A percentile compares a stretch with the other conserved stretches of the same genome.
phyloP scores from a whole-genome alignment of 1,140 invertebrate species.

The Zaprionus africanus region DNA sequence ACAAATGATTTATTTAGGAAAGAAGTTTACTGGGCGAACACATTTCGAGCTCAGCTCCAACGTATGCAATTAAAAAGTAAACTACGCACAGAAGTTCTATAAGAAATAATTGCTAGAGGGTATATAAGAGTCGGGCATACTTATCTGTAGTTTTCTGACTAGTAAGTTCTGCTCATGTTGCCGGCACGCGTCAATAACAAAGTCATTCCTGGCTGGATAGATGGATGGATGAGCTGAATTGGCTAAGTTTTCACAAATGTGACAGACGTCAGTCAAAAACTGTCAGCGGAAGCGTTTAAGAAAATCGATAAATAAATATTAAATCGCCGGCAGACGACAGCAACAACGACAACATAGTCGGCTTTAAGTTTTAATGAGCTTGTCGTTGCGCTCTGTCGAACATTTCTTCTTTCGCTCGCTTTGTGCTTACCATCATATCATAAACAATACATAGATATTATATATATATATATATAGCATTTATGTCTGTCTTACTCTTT shows the following conservation, averaged over 20 bases:
- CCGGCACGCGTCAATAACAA: conserved; percentile 33
- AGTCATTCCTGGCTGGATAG: conserved; percentile 13
- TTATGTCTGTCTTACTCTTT: neutral
- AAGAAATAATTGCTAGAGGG: neutral
- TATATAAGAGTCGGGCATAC: neutral
- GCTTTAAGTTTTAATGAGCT: conserved; percentile 51
- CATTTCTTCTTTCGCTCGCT: conserved; percentile 28
- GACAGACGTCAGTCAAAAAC: conserved; percentile 71
- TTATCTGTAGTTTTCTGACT: no score
- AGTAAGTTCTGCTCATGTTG: neutral
- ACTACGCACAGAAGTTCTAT: no score
- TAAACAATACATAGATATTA: neutral
- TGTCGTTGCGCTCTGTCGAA: conserved; percentile 31
- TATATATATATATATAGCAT: conserved; percentile 6
- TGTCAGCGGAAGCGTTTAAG: conserved; percentile 64
- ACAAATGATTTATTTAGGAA: no score
- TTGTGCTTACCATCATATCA: conserved; percentile 33
- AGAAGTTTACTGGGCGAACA: no score
- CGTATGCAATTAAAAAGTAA: no score
- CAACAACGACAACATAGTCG: neutral
- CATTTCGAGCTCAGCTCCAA: no score
- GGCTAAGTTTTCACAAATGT: conserved; percentile 60
- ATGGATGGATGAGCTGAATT: conserved; percentile 30
- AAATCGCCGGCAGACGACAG: conserved; percentile 13
- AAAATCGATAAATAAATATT: conserved; percentile 76